These are phyloP conservation scores for Vimba vimba DNA, from an alignment of 2,113 vertebrate species.

Conservation along the genomic window DNA sequence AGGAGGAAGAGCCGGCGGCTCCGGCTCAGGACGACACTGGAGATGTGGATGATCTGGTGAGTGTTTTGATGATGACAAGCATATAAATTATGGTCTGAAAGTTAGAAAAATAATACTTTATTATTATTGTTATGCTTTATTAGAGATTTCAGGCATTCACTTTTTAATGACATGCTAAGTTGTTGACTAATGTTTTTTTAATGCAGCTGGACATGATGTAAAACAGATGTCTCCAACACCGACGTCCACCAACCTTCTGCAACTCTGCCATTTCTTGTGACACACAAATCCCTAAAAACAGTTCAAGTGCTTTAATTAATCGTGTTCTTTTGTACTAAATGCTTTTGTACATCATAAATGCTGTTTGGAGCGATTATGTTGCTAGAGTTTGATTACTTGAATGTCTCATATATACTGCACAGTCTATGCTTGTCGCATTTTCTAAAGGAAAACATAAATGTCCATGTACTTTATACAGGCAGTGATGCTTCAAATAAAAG, in stretches of 20 bases:
- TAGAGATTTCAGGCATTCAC: not conserved
- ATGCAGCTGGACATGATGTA: slow-evolving; percentile 93
- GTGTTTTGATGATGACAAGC: slow-evolving; percentile 46
- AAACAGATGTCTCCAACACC: slow-evolving; percentile 36
- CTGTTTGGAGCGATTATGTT: not conserved
- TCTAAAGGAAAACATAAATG: not conserved
- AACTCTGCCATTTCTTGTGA: not conserved
- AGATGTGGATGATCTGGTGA: slow-evolving; percentile 94
- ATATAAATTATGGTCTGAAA: not conserved
- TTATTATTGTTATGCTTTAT: not conserved
- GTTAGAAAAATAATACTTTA: too few species aligned
- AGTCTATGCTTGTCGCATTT: not conserved
- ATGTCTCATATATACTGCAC: not conserved
- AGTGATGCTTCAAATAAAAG: slow-evolving; percentile 3
- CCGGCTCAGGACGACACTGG: slow-evolving; percentile 77
- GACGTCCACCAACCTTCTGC: not conserved
- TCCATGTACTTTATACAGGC: not conserved
- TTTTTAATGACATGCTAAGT: not conserved
- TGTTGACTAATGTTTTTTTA: slow-evolving; percentile 52
- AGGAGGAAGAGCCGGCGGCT: slow-evolving; percentile 63
- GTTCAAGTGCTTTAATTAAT: not conserved
- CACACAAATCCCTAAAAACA: not conserved
- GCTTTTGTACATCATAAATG: not conserved
- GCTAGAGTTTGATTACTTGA: not conserved
- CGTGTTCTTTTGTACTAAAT: not conserved